A percentile compares a stretch with the other conserved stretches of the same genome.
phyloP scores from a whole-genome alignment of 2,113 vertebrate species.

The Cyprinodon variegatus region DNA sequence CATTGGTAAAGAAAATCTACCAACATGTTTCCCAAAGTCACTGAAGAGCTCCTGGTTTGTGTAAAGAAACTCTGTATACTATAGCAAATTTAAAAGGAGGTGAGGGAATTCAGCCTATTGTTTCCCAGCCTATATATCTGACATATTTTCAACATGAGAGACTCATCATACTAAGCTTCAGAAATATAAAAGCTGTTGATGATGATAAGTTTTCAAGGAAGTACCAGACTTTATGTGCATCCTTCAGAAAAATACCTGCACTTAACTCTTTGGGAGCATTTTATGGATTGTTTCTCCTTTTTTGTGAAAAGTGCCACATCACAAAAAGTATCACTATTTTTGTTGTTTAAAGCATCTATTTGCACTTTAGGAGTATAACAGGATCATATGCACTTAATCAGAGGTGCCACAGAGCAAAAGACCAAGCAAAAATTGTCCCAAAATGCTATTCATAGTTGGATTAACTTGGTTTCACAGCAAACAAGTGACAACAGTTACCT shows the following conservation, averaged over 20 bases:
- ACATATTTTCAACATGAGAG: slow-evolving; percentile 54
- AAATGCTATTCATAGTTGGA: slow-evolving; percentile 38
- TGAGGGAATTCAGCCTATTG: slow-evolving; percentile 55
- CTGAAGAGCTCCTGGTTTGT: neutral
- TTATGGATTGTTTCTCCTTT: neutral
- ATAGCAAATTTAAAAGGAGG: neutral
- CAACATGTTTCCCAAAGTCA: neutral
- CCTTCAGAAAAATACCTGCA: neutral
- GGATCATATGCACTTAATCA: slow-evolving; percentile 49
- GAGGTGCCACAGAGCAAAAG: slow-evolving; percentile 1
- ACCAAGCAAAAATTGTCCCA: slow-evolving; percentile 27
- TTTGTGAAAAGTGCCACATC: neutral
- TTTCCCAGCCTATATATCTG: slow-evolving; percentile 25
- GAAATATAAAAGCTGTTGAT: slow-evolving; percentile 13
- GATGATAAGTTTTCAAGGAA: neutral
- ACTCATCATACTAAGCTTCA: slow-evolving; percentile 33
- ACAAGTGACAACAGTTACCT: slow-evolving; percentile 25
- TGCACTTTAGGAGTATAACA: slow-evolving; percentile 24
- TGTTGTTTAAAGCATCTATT: neutral
- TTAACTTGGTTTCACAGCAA: slow-evolving; percentile 44
- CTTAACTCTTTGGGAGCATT: neutral
- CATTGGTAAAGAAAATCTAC: neutral
- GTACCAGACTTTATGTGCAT: neutral
- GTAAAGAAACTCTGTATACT: neutral
- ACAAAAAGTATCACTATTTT: neutral